A percentile compares a stretch with the other conserved stretches of the same genome.
phyloP scores from a whole-genome alignment of 2,113 vertebrate species.

The Takifugu bimaculatus region DNA sequence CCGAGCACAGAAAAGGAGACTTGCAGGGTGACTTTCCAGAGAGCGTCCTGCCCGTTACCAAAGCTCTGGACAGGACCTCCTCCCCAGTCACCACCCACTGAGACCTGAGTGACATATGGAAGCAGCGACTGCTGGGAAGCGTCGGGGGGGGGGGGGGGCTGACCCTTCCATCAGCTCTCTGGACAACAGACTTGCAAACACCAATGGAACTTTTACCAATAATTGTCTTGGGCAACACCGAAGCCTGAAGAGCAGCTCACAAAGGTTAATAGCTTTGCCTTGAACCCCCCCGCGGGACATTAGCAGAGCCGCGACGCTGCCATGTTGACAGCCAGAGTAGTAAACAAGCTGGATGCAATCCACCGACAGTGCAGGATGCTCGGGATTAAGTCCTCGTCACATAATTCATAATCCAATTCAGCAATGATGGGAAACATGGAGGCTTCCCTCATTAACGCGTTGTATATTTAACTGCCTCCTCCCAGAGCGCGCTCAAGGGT shows the following conservation, averaged over 20 bases:
- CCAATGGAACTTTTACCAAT: background rate
- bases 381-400: constrained; percentile 26
- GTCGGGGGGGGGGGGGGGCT: constrained; percentile 11
- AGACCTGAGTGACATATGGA: constrained; percentile 21
- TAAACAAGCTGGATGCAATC: constrained; percentile 25
- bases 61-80: constrained; percentile 16
- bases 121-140: constrained; percentile 45
- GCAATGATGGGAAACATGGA: no score
- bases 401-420: constrained; percentile 38
- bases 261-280: background rate
- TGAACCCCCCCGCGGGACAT: no score
- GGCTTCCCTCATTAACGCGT: no score
- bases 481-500: no score
- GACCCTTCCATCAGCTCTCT: constrained; percentile 13
- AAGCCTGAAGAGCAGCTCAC: background rate
- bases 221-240: background rate
- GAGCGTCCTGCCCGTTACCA: constrained; percentile 39
- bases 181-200: constrained; percentile 3
- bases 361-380: constrained; percentile 17
- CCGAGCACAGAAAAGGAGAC: constrained; percentile 40
- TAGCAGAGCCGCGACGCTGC: constrained; percentile 8
- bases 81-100: constrained; percentile 4
- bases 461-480: no score
- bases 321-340: constrained; percentile 6
- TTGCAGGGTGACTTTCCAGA: constrained; percentile 69